Percentiles rank a stretch among this genome's conserved stretches.
Conservation (phyloP, 2,888 invertebrate genomes). For the Torymus aiolomorphi region DNA sequence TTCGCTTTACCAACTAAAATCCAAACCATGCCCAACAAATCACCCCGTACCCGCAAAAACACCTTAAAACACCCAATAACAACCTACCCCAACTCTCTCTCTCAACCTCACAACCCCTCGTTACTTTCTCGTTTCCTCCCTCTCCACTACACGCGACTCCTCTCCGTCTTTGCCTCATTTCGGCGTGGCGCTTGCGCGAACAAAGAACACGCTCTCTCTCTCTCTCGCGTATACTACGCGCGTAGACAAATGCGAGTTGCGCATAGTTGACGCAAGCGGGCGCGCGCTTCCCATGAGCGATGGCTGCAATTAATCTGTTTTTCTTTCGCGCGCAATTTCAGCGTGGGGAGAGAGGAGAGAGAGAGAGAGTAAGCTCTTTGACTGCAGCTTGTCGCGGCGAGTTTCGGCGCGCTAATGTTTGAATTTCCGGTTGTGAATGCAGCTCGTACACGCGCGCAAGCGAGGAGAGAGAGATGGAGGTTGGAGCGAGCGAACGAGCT, state of each 20-base stretch:
- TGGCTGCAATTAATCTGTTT: slow-evolving; percentile 55
- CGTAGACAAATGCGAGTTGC: slow-evolving; percentile 58
- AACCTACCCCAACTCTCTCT: not conserved
- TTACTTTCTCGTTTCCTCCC: slow-evolving; percentile 12
- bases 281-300: slow-evolving; percentile 51
- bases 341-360: not conserved
- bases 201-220: slow-evolving; percentile 9
- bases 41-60: not conserved
- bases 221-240: slow-evolving; percentile 13
- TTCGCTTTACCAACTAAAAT: too few species aligned
- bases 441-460: not conserved
- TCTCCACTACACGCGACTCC: slow-evolving; percentile 4
- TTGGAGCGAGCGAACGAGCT: too few species aligned
- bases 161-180: slow-evolving; percentile 27
- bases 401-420: slow-evolving; percentile 41
- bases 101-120: slow-evolving; percentile 18
- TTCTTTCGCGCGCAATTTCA: slow-evolving; percentile 50
- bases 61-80: not conserved
- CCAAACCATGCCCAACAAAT: too few species aligned
- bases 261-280: slow-evolving; percentile 56
- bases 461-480: too few species aligned
- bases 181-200: not conserved
- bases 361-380: not conserved
- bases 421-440: slow-evolving; percentile 37
- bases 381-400: not conserved